Conservation (phyloP, 1,140 invertebrate genomes). For the Yoshiicerus persimilis region DNA sequence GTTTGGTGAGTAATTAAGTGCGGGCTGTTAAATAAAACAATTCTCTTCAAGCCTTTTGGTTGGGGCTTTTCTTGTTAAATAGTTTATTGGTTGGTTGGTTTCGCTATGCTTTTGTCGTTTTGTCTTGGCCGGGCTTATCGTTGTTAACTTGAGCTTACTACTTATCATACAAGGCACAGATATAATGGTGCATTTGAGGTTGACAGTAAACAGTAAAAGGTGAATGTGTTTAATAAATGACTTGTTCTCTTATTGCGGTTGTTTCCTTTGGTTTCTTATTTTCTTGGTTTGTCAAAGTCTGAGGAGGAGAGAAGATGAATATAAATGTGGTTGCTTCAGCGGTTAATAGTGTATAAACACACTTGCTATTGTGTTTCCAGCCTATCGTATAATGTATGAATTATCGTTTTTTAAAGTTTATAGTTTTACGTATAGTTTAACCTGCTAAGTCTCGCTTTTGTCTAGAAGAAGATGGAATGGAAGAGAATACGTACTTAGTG, state of each 20-base stretch:
- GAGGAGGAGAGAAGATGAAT: background rate
- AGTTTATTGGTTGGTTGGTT: background rate
- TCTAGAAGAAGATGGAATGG: background rate
- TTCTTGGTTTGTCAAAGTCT: conserved; percentile 10
- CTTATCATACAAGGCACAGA: no score
- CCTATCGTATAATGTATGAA: background rate
- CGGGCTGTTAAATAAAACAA: conserved; percentile 19
- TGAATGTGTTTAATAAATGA: conserved; percentile 4
- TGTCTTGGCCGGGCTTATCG: background rate
- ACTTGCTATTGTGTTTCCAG: background rate
- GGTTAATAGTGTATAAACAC: background rate
- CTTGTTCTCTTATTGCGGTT: background rate
- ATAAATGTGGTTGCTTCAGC: background rate
- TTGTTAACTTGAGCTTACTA: no score
- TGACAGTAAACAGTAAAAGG: conserved; percentile 22
- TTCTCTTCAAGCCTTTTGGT: background rate
- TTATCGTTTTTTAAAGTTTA: background rate
- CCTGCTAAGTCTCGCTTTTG: background rate
- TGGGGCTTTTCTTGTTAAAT: background rate
- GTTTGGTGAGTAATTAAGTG: conserved; percentile 25
- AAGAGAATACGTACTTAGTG: background rate
- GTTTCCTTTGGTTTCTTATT: background rate
- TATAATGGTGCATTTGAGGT: background rate
- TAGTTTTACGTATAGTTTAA: background rate
- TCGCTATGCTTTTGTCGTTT: background rate